Evolutionary conservation across 1,140 invertebrate genomes (phyloP), one percentile per base, ranked within the genome.

Genomic region (Thaumetopoea pityocampa): DNA sequence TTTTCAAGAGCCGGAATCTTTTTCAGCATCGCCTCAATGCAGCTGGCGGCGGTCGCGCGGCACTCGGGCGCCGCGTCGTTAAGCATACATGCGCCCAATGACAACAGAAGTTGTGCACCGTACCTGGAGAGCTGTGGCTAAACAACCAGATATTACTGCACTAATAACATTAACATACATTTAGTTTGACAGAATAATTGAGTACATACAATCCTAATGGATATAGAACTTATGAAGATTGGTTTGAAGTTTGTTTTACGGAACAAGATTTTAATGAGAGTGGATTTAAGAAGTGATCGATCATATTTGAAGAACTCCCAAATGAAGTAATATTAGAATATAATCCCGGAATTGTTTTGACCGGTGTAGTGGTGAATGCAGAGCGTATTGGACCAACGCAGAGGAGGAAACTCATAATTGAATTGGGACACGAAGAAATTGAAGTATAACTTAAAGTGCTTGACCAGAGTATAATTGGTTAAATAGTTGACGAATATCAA

Each of bases 301-400:
- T n/a, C n/a, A n/a, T n/a, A n/a, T n/a, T 88, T 89, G 27, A 98
- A 90, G 15, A 98, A 89, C 26, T 88, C 87, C 14, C n/a, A n/a
- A n/a, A n/a, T 92, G 88, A 11, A 98, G 76, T 87, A 98, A 95
- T 68, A 94, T 91, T 0, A 98, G 79, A 0, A 93, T 94, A 5
- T 95, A 96, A 29, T 93, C 86, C 14, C 96, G 86, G 2, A 97
- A 97, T 27, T 89, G 87, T 52, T 94, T n/a, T n/a, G n/a, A n/a
- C n/a, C n/a, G n/a, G n/a, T n/a, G n/a, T n/a, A n/a, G n/a, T n/a
- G n/a, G n/a, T n/a, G n/a, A n/a, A n/a, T n/a, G n/a, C n/a, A n/a
- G n/a, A n/a, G n/a, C n/a, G n/a, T n/a, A n/a, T n/a, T n/a, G n/a
- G n/a, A n/a, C n/a, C n/a, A n/a, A n/a, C n/a, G n/a, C n/a, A n/a